These are phyloP conservation scores for Drosophila teissieri DNA, from an alignment of 1,140 invertebrate species.

Conservation along the genomic window DNA sequence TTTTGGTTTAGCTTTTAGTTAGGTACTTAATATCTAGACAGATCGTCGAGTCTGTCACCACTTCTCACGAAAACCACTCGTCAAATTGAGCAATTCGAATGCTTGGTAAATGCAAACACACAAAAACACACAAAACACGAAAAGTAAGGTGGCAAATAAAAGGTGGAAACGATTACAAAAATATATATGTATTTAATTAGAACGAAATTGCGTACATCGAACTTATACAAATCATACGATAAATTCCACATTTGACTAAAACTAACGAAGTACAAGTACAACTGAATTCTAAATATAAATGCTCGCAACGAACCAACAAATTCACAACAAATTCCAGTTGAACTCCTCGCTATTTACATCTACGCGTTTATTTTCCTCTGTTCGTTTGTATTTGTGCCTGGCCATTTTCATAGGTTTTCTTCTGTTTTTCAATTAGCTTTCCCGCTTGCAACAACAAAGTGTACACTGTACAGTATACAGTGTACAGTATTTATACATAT, in stretches of 20 bases:
- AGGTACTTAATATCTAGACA: conserved; percentile 78
- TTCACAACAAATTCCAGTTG: conserved; percentile 36
- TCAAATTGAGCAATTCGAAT: conserved; percentile 63
- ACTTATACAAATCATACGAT: conserved; percentile 57
- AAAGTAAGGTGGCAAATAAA: background rate
- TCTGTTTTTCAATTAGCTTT: conserved; percentile 21
- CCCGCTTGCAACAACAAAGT: conserved; percentile 59
- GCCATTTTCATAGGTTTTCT: conserved; percentile 24
- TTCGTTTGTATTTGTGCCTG: conserved; percentile 41
- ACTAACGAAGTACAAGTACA: conserved; percentile 45
- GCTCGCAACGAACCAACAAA: conserved; percentile 52
- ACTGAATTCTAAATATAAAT: conserved; percentile 41
- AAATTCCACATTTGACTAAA: conserved; percentile 62
- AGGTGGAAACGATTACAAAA: conserved; percentile 38
- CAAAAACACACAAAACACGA: background rate
- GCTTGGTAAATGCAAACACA: conserved; percentile 36
- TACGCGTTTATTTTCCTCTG: conserved; percentile 19
- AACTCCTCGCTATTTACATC: conserved; percentile 44
- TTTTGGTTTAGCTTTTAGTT: conserved; percentile 49
- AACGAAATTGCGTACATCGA: conserved; percentile 42
- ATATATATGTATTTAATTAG: conserved; percentile 54
- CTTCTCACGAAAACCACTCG: conserved; percentile 13
- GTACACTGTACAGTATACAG: conserved; percentile 46
- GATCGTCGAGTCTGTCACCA: conserved; percentile 6
- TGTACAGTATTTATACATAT: conserved; percentile 48